Evolutionary conservation across 2,888 invertebrate species (phyloP).

Genomic region (Drosophila mimica): DNA sequence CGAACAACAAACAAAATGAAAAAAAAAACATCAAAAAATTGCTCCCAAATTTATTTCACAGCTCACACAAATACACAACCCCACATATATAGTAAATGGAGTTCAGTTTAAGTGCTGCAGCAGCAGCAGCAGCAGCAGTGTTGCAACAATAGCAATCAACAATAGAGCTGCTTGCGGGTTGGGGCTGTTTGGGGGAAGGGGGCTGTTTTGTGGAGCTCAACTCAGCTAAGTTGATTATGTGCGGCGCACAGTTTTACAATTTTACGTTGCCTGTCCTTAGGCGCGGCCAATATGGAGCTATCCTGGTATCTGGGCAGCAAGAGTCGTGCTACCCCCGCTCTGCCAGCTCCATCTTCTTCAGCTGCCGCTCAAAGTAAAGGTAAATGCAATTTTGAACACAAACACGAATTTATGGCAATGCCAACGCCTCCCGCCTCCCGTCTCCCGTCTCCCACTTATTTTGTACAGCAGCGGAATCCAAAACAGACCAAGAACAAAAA

Average conservation of each 20-base stretch:
- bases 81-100: conserved; percentile 25
- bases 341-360: conserved; percentile 14
- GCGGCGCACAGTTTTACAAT: conserved; percentile 68
- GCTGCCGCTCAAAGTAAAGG: conserved; percentile 70
- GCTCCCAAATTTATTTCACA: conserved; percentile 66
- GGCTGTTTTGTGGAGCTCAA: conserved; percentile 18
- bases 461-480: conserved; percentile 31
- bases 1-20: conserved; percentile 33
- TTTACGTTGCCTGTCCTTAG: conserved; percentile 76
- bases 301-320: conserved; percentile 9
- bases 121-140: conserved; percentile 11
- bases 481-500: conserved; percentile 26
- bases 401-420: conserved; percentile 72
- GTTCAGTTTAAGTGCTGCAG: conserved; percentile 56
- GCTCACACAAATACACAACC: conserved; percentile 25
- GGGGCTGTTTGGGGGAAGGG: not conserved
- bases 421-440: conserved; percentile 5
- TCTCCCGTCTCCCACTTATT: conserved; percentile 5
- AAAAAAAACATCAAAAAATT: conserved; percentile 57
- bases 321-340: not conserved
- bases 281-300: conserved; percentile 66
- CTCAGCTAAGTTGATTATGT: conserved; percentile 72
- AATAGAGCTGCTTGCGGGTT: not conserved
- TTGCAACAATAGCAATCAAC: conserved; percentile 47
- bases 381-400: conserved; percentile 80